A percentile compares a stretch with the other conserved stretches of the same genome.
Conservation (phyloP, 2,797 vertebrate genomes). For the Synanceia verrucosa region DNA sequence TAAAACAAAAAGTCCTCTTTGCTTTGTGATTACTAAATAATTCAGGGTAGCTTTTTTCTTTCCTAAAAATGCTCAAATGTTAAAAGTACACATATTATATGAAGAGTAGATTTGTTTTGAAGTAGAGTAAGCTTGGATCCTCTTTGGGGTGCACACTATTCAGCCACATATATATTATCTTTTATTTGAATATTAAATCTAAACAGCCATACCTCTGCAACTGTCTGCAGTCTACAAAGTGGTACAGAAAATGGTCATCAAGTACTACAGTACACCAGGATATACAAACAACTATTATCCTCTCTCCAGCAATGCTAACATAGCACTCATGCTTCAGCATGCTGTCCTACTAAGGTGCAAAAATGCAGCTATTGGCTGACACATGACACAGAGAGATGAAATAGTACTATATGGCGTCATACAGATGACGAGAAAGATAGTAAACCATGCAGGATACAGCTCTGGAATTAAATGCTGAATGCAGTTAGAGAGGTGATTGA, state of each 20-base stretch:
- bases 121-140: constrained; percentile 25
- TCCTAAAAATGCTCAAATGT: background rate
- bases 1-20: no score
- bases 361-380: constrained; percentile 76
- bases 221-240: constrained; percentile 50
- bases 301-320: constrained; percentile 67
- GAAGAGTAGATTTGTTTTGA: constrained; percentile 9
- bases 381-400: constrained; percentile 79
- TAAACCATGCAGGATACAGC: constrained; percentile 82
- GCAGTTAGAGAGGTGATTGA: constrained; percentile 83
- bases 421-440: constrained; percentile 78
- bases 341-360: constrained; percentile 75
- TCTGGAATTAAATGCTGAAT: constrained; percentile 77
- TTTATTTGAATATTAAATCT: constrained; percentile 36
- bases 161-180: constrained; percentile 12
- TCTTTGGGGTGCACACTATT: constrained; percentile 22
- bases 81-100: background rate
- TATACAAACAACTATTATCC: constrained; percentile 54
- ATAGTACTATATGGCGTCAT: constrained; percentile 74
- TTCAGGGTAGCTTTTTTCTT: constrained; percentile 6
- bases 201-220: constrained; percentile 51
- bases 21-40: constrained; percentile 9
- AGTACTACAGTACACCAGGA: constrained; percentile 53
- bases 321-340: constrained; percentile 79
- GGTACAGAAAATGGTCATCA: constrained; percentile 49